Percentiles rank a stretch among this genome's conserved stretches.
phyloP scores from a whole-genome alignment of 2,888 invertebrate species.

The Cremastinae sp. region DNA sequence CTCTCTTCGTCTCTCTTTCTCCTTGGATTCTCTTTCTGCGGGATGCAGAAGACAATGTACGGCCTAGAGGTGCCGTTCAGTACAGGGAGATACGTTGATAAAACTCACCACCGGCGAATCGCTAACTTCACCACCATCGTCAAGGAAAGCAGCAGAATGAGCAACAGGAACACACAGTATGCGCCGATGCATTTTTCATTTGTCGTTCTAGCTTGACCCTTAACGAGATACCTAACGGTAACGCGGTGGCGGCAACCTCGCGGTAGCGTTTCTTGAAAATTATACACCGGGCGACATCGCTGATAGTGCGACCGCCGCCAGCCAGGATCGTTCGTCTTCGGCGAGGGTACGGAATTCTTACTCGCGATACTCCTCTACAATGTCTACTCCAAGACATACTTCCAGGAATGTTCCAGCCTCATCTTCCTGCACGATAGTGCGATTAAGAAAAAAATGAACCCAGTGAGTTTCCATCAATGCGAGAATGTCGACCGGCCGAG shows the following conservation, averaged over 20 bases:
- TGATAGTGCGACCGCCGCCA: constrained; percentile 56
- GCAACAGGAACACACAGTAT: constrained; percentile 35
- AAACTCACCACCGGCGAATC: constrained; percentile 46
- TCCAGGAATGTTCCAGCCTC: not conserved
- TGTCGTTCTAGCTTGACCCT: constrained; percentile 60
- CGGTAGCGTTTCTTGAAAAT: constrained; percentile 63
- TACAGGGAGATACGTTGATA: constrained; percentile 61
- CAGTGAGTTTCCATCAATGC: no score
- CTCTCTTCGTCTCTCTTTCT: constrained; percentile 31
- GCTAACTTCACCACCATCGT: constrained; percentile 4
- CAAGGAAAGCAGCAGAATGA: constrained; percentile 14
- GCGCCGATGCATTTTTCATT: constrained; percentile 55
- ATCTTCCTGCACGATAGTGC: not conserved
- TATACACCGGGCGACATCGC: constrained; percentile 60
- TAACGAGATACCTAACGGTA: constrained; percentile 63
- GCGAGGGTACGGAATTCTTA: constrained; percentile 14
- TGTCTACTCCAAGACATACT: no score
- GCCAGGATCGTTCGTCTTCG: constrained; percentile 33
- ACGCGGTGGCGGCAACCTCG: constrained; percentile 36
- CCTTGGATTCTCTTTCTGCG: constrained; percentile 13
- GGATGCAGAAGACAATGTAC: constrained; percentile 59
- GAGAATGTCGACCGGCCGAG: no score
- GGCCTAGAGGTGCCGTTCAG: constrained; percentile 58
- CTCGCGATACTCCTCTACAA: constrained; percentile 33
- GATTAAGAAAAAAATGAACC: no score